Evolutionary conservation across 2,797 vertebrate genomes (phyloP), one percentile per base, ranked within the genome.

Genomic region (Etheostoma perlongum): DNA sequence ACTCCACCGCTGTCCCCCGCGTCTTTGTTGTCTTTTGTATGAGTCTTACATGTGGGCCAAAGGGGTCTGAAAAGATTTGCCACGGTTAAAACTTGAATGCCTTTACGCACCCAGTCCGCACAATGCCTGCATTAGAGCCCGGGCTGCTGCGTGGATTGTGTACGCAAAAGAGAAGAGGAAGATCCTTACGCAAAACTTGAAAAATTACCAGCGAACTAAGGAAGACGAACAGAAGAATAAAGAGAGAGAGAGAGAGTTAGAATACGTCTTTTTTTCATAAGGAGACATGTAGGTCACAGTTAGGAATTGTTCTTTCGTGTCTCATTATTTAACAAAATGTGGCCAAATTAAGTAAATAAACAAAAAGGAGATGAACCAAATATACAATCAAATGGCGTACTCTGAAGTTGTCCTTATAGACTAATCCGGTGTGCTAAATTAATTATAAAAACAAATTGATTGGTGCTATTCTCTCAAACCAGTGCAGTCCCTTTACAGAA

Each of bases 1-100:
- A 89, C 89, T 91, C 91, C 91, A 81, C 87, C 79, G 85, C 88
- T 91, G 89, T 89, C 92, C 86, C 87, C 73, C 71, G 84, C 73
- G 73, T 85, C 92, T 94, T 94, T 93, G 92, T 94, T 92, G 90
- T 93, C 91, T 92, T 93, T 93, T 93, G 88, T 90, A 72, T 73
- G 75, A 84, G 80, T 88, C 83, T 87, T 76, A 85, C 92, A 85
- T 93, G 91, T 91, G 86, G 84, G 85, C 91, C 86, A 87, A 91
- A 92, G 90, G 85, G 71, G 51, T 65, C 81, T 90, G 89, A 92
- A 93, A 89, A 91, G 90, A 93, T 92, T 94, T 88, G 87, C 72
- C 90, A 92, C 88, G 91, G 92, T 74, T 90, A 67, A 67, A 88
- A 89, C 86, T 82, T 92, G 90, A 94, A 95, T 93, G 91, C 89